A percentile compares a stretch with the other conserved stretches of the same genome.
Evolutionary conservation across 2,888 invertebrate genomes (phyloP).

Genomic region (Lymantria monacha): DNA sequence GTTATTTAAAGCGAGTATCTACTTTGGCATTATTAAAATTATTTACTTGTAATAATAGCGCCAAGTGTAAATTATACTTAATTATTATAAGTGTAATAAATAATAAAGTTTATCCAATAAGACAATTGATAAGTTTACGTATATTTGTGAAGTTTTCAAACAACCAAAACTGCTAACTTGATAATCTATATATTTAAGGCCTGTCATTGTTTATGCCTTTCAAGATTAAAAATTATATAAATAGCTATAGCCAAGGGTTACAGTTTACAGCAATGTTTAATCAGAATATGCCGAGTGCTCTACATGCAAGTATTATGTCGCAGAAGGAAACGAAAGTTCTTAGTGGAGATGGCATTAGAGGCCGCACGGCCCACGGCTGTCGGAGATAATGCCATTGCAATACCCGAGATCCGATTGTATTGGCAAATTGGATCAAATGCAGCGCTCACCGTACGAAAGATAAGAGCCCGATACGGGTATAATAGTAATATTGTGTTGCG

Average conservation of each 20-base stretch:
- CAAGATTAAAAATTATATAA: too few relatives aligned
- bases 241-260: slow-evolving; percentile 7
- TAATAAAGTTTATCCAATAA: too few relatives aligned
- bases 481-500: slow-evolving; percentile 66
- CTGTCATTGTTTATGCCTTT: too few relatives aligned
- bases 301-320: slow-evolving; percentile 31
- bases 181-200: too few relatives aligned
- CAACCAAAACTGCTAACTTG: too few relatives aligned
- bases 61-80: too few relatives aligned
- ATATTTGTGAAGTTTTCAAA: too few relatives aligned
- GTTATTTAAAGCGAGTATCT: slow-evolving; percentile 26
- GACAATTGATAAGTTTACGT: too few relatives aligned
- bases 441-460: slow-evolving; percentile 78
- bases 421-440: slow-evolving; percentile 83
- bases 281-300: slow-evolving; percentile 15
- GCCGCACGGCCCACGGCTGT: slow-evolving; percentile 55
- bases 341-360: slow-evolving; percentile 68
- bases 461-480: slow-evolving; percentile 66
- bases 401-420: slow-evolving; percentile 79
- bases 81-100: too few relatives aligned
- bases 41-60: slow-evolving; percentile 20
- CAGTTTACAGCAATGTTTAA: slow-evolving; percentile 26
- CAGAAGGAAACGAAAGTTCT: slow-evolving; percentile 57
- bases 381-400: slow-evolving; percentile 79
- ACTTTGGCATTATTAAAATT: slow-evolving; percentile 32